phyloP scores from a whole-genome alignment of 92 coral and sea anemone genomes.

The Parazoanthus darwini region DNA sequence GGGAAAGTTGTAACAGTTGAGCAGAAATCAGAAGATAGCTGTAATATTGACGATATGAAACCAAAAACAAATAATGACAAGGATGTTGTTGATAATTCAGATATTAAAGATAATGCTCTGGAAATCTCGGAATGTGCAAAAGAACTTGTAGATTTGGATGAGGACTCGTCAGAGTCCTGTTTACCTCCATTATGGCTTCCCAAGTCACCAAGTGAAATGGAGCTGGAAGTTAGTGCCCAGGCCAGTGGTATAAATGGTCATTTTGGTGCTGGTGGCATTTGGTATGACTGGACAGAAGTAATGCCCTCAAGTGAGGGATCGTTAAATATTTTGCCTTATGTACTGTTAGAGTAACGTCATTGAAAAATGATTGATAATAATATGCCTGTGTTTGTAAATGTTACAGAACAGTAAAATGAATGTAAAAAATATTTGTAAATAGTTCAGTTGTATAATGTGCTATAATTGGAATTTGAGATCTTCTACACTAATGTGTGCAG shows the following conservation, averaged over 20 bases:
- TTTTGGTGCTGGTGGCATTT: constrained; percentile 78
- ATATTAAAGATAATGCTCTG: not conserved
- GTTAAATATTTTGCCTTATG: constrained; percentile 85
- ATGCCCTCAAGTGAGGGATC: constrained; percentile 83
- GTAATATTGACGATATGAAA: constrained; percentile 23
- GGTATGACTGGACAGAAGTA: constrained; percentile 89
- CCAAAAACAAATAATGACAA: not conserved
- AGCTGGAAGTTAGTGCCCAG: constrained; percentile 67
- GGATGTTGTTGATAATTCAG: not conserved
- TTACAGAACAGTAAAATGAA: constrained; percentile 15
- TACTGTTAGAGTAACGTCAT: constrained; percentile 79
- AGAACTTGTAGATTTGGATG: constrained; percentile 33
- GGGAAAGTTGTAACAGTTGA: constrained; percentile 16
- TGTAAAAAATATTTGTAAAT: constrained; percentile 22
- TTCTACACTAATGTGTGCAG: not conserved
- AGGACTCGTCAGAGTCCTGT: constrained; percentile 29
- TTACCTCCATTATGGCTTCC: constrained; percentile 40
- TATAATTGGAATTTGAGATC: not conserved
- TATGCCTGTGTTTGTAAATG: constrained; percentile 16
- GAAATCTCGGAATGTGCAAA: constrained; percentile 1
- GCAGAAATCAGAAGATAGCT: constrained; percentile 27
- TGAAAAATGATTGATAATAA: constrained; percentile 29
- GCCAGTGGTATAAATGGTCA: constrained; percentile 92
- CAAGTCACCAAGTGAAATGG: constrained; percentile 63
- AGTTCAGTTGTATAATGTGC: not conserved